A percentile compares a stretch with the other conserved stretches of the same genome.
These are phyloP conservation scores for Catharus fuscescens DNA, from an alignment of 2,113 vertebrate genomes.

Conservation along the genomic window DNA sequence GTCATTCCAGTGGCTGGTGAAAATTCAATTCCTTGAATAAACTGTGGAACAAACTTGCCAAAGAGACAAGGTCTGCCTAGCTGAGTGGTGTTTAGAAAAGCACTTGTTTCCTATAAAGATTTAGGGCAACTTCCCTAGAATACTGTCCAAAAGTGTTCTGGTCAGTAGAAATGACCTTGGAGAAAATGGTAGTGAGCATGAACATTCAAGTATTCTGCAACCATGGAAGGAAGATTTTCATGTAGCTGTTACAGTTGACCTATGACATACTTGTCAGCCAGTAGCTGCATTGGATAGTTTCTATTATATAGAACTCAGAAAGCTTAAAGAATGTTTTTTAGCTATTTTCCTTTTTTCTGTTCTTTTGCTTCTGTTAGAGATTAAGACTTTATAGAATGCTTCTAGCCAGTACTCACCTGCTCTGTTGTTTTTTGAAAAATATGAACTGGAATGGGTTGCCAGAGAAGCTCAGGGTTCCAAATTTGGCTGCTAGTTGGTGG, in stretches of 20 bases:
- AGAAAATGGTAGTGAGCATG: not conserved
- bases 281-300: not conserved
- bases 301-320: not conserved
- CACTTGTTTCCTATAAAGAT: not conserved
- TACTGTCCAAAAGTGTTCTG: not conserved
- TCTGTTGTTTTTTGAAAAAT: slow-evolving; percentile 78
- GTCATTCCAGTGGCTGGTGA: not conserved
- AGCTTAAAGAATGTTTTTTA: not conserved
- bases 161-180: not conserved
- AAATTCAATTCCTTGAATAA: slow-evolving; percentile 27
- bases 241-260: not conserved
- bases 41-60: not conserved
- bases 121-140: not conserved
- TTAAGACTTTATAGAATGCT: not conserved
- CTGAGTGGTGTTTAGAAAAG: not conserved
- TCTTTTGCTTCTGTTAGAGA: not conserved
- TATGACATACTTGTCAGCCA: not conserved
- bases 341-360: accelerated
- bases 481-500: slow-evolving; percentile 75
- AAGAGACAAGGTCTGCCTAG: not conserved
- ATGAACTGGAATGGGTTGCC: slow-evolving; percentile 91
- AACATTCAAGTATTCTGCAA: not conserved
- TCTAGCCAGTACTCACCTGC: slow-evolving; percentile 69
- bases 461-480: slow-evolving; percentile 78
- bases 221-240: not conserved